phyloP scores from a whole-genome alignment of 2,797 vertebrate genomes.

The Pagetopsis macropterus region DNA sequence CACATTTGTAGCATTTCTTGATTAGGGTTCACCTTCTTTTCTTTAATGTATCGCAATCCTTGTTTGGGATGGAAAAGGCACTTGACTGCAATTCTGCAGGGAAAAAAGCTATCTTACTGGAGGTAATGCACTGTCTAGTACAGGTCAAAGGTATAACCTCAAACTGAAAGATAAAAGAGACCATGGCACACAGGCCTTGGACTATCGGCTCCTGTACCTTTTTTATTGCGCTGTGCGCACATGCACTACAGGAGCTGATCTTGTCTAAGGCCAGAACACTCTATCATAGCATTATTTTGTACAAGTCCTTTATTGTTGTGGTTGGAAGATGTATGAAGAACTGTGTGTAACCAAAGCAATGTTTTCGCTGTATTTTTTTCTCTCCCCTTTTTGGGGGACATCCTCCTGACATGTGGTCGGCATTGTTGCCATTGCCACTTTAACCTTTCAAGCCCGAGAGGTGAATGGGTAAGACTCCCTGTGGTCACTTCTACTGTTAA shows the following conservation, averaged over 20 bases:
- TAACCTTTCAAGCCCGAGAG: conserved; percentile 42
- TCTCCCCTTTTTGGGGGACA: conserved; percentile 18
- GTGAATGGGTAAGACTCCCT: conserved; percentile 47
- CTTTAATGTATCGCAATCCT: conserved; percentile 15
- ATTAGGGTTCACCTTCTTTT: conserved; percentile 39
- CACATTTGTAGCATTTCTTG: conserved; percentile 67
- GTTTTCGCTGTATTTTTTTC: conserved; percentile 48
- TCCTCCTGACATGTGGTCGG: conserved; percentile 32
- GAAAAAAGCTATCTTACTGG: conserved; percentile 67
- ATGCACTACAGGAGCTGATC: conserved; percentile 85
- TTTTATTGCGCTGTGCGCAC: conserved; percentile 87
- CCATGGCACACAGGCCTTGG: conserved; percentile 74
- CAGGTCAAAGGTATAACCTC: conserved; percentile 73
- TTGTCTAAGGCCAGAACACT: conserved; percentile 68
- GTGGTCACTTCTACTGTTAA: conserved; percentile 30
- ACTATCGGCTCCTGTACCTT: conserved; percentile 76
- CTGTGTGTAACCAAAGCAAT: conserved; percentile 78
- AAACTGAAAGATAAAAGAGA: conserved; percentile 74
- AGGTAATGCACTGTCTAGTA: conserved; percentile 69
- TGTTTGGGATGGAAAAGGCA: conserved; percentile 65
- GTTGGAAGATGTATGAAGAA: conserved; percentile 67
- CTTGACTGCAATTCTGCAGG: conserved; percentile 80
- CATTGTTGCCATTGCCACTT: conserved; percentile 66
- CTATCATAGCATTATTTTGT: conserved; percentile 80
- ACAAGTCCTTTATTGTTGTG: conserved; percentile 72